Evolutionary conservation across 2,797 vertebrate genomes (phyloP), one percentile per base, ranked within the genome.

Genomic region (Eleutherodactylus coqui): DNA sequence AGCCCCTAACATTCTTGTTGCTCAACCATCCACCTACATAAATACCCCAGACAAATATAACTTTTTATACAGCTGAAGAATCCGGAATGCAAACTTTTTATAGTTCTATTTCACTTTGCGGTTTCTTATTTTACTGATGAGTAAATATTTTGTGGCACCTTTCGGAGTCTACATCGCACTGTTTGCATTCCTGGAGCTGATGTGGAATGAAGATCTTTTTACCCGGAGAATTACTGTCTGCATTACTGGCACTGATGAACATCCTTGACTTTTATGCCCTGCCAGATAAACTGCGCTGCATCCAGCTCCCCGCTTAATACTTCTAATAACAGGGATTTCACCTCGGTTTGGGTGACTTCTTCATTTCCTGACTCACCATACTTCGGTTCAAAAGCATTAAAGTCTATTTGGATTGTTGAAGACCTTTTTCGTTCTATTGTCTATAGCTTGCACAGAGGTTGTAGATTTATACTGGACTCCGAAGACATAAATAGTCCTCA

Each of bases 71-170:
- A 51, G 21, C 73, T 85, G 60, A 55, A 58, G 36, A 70, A 47
- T 47, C 32, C 34, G 79, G 67, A 49, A 11, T 14, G 24, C 49
- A 84, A 51, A 77, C 60, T 11, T 47, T 60, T 79, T 36, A 47
- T 60, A 13, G 43, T 81, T 62, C 80, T 62, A 45, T 64, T 80
- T 73, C 60, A 80, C 84, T 53, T 51, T 76, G 79, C 41, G 85
- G 79, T 86, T 85, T 80, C 84, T 80, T 80, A 75, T 79, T 85
- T 85, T 86, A 86, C 79, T 67, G 85, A 86, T 76, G 79, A 82
- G 85, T 86, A 86, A 77, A 86, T 82, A 86, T 55, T 76, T 55
- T 77, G 79, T 77, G 85, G 85, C 79, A 86, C 79, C 85, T 86
- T 64, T 69, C 69, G 38, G 85, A 82, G 79, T 58, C 72, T 51